A percentile compares a stretch with the other conserved stretches of the same genome.
Evolutionary conservation across 1,140 invertebrate species (phyloP).

Genomic region (Drosophila subobscura): DNA sequence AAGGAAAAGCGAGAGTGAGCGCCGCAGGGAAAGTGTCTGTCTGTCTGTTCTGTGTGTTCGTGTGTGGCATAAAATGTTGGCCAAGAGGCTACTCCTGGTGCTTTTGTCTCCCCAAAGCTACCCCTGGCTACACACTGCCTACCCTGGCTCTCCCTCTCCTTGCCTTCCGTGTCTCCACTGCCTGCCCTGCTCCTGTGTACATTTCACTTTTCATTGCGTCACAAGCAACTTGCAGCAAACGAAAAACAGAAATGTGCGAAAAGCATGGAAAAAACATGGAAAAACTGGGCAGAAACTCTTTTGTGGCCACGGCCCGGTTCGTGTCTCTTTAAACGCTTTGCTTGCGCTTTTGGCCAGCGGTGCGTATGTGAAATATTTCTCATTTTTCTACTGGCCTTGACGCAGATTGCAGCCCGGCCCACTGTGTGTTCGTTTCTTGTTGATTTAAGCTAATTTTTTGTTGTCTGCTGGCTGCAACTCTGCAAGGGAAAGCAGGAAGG

Average conservation of each 20-base stretch:
- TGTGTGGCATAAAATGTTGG: slow-evolving; percentile 56
- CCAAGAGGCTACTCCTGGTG: slow-evolving; percentile 27
- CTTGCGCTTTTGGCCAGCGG: slow-evolving; percentile 66
- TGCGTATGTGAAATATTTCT: slow-evolving; percentile 69
- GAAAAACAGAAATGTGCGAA: slow-evolving; percentile 7
- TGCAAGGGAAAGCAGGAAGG: neutral
- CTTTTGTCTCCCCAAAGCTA: too few species aligned
- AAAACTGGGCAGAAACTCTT: slow-evolving; percentile 28
- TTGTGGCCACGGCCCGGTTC: neutral
- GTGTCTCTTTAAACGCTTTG: slow-evolving; percentile 55
- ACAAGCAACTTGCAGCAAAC: slow-evolving; percentile 37
- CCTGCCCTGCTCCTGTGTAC: neutral
- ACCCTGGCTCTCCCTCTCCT: neutral
- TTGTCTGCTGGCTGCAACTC: slow-evolving; percentile 1
- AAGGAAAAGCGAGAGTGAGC: too few species aligned
- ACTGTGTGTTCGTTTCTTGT: slow-evolving; percentile 39
- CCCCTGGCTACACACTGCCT: neutral
- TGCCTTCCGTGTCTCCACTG: too few species aligned
- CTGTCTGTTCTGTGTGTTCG: slow-evolving; percentile 24
- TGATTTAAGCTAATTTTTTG: slow-evolving; percentile 63
- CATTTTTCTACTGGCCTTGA: slow-evolving; percentile 52
- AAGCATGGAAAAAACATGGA: slow-evolving; percentile 40
- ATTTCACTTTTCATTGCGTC: slow-evolving; percentile 58
- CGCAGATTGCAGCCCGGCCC: slow-evolving; percentile 42
- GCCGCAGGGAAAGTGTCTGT: neutral